Evolutionary conservation across 1,140 invertebrate species (phyloP).

Genomic region (Drosophila tani): DNA sequence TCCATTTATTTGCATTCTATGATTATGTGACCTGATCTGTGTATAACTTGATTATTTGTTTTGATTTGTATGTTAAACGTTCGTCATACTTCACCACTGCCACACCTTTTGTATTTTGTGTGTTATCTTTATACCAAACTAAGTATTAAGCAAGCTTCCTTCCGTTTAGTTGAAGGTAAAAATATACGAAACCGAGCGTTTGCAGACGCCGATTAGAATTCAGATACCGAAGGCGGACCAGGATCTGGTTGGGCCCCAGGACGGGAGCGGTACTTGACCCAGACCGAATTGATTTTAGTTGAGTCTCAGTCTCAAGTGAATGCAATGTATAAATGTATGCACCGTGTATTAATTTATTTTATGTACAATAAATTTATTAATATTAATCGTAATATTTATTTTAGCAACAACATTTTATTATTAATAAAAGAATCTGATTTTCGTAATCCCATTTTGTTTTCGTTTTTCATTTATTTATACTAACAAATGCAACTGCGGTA

Average conservation of each 20-base stretch:
- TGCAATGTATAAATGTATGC: slow-evolving; percentile 49
- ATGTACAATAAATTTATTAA: slow-evolving; percentile 46
- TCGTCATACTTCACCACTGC: slow-evolving; percentile 22
- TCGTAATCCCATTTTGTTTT: slow-evolving; percentile 36
- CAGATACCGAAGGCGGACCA: slow-evolving; percentile 43
- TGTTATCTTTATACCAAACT: slow-evolving; percentile 36
- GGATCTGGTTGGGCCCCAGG: slow-evolving; percentile 20
- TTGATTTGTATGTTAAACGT: slow-evolving; percentile 67
- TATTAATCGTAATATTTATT: slow-evolving; percentile 60
- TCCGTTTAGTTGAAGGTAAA: slow-evolving; percentile 76
- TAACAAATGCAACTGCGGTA: slow-evolving; percentile 31
- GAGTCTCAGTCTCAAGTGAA: slow-evolving; percentile 66
- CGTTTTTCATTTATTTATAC: slow-evolving; percentile 32
- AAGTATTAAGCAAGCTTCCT: slow-evolving; percentile 55
- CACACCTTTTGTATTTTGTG: slow-evolving; percentile 41
- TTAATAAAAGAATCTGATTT: slow-evolving; percentile 59
- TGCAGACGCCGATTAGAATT: slow-evolving; percentile 69
- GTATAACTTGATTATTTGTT: slow-evolving; percentile 72
- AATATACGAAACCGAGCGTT: slow-evolving; percentile 74
- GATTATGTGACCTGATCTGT: slow-evolving; percentile 20
- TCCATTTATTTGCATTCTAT: slow-evolving; percentile 30
- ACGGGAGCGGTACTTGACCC: slow-evolving; percentile 25
- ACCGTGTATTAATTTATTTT: slow-evolving; percentile 50
- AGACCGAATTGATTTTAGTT: slow-evolving; percentile 21
- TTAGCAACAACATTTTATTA: slow-evolving; percentile 53